Evolutionary conservation across 1,140 invertebrate genomes (phyloP).

Genomic region (Leptinotarsa texana): DNA sequence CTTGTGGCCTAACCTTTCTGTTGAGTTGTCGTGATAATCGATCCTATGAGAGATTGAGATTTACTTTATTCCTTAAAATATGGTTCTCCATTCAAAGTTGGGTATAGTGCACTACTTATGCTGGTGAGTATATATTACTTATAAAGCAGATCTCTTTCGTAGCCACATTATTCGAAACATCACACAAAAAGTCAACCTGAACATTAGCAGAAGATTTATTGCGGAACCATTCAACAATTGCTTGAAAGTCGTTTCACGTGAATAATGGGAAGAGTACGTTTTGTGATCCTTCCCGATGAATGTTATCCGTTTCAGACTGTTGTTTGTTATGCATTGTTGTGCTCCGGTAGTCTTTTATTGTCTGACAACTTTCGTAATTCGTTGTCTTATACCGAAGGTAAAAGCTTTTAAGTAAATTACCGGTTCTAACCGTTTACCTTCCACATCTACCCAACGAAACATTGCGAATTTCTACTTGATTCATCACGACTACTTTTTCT

Average conservation of each 20-base stretch:
- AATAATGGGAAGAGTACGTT: slow-evolving; percentile 23
- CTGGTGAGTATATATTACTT: too few relatives aligned
- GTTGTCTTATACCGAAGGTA: neutral
- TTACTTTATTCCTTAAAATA: too few relatives aligned
- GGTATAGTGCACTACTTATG: too few relatives aligned
- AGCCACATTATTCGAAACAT: too few relatives aligned
- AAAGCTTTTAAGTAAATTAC: slow-evolving; percentile 11
- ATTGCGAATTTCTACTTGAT: neutral
- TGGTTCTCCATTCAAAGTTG: too few relatives aligned
- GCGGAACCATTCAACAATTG: neutral
- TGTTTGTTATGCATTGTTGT: slow-evolving; percentile 14
- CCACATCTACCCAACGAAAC: neutral
- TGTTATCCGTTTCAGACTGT: slow-evolving; percentile 13
- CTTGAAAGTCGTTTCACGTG: slow-evolving; percentile 18
- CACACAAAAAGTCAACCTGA: neutral
- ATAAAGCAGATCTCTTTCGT: too few relatives aligned
- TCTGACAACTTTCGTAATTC: neutral
- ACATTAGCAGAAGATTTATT: slow-evolving; percentile 23
- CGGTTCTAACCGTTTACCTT: slow-evolving; percentile 6
- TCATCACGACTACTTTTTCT: too few relatives aligned
- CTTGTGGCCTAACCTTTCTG: too few relatives aligned
- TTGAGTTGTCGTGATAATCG: too few relatives aligned
- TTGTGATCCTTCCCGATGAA: slow-evolving; percentile 25
- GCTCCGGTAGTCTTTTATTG: neutral
- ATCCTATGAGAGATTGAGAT: too few relatives aligned